These are phyloP conservation scores for Acrocephalus kingi DNA, from an alignment of 2,113 vertebrate genomes.

Conservation along the genomic window DNA sequence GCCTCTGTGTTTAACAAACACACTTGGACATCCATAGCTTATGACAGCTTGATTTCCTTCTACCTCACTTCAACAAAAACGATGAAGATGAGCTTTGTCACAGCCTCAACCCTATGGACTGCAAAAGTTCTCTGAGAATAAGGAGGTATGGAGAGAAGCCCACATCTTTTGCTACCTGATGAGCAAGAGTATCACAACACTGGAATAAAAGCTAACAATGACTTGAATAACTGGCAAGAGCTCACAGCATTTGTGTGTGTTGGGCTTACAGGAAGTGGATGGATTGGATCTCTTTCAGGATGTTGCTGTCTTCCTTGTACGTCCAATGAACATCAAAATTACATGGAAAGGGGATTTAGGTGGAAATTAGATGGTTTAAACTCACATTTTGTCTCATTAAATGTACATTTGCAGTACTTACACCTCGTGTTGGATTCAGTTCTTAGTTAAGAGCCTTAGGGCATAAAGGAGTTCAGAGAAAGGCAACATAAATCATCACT, in stretches of 20 bases:
- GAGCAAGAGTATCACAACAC: not conserved
- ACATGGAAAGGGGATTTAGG: not conserved
- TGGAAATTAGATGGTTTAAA: not conserved
- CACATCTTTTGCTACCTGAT: not conserved
- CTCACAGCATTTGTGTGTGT: accelerated
- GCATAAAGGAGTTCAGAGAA: not conserved
- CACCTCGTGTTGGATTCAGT: not conserved
- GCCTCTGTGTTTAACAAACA: not conserved
- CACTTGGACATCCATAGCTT: not conserved
- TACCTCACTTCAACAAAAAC: not conserved
- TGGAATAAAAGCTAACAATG: not conserved
- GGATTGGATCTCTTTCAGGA: not conserved
- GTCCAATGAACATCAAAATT: not conserved
- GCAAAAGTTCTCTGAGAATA: not conserved
- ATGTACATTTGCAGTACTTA: not conserved
- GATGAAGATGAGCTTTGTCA: not conserved
- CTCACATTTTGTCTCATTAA: not conserved
- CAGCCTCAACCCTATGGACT: not conserved
- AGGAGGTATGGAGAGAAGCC: not conserved
- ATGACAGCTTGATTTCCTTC: not conserved
- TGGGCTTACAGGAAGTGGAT: not conserved
- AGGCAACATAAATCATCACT: not conserved
- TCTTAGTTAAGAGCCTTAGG: not conserved
- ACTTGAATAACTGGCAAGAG: not conserved
- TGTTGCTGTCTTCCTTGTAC: not conserved